Evolutionary conservation across 2,113 vertebrate species (phyloP).

Genomic region (Hippocampus mohnikei): DNA sequence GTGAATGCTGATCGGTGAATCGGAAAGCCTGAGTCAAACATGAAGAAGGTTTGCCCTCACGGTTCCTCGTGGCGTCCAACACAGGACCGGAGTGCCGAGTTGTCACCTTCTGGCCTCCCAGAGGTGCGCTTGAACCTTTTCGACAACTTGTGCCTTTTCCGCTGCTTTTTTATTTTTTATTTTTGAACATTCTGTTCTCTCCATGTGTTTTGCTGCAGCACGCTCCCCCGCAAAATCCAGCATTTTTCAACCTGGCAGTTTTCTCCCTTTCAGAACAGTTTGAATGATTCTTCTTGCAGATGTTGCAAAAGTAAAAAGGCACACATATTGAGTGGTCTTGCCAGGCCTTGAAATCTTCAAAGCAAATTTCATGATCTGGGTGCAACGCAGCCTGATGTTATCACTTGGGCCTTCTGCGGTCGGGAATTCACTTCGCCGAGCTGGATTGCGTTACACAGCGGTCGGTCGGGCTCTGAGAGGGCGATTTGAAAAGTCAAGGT

Average conservation of each 20-base stretch:
- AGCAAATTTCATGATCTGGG: slow-evolving; percentile 27
- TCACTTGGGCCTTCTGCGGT: slow-evolving; percentile 16
- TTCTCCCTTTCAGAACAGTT: too few relatives aligned
- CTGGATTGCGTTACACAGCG: slow-evolving; percentile 36
- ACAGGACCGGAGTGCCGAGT: not conserved
- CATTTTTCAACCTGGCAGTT: too few relatives aligned
- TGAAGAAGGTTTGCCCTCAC: not conserved
- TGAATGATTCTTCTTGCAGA: slow-evolving; percentile 8
- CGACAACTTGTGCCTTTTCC: too few relatives aligned
- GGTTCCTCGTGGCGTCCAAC: not conserved
- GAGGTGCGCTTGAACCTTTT: not conserved
- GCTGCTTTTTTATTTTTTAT: too few relatives aligned
- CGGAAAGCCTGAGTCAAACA: not conserved
- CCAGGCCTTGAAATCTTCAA: slow-evolving; percentile 59
- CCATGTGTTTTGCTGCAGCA: too few relatives aligned
- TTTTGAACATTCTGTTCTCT: too few relatives aligned
- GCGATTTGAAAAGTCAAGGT: slow-evolving; percentile 10
- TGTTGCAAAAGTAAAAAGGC: slow-evolving; percentile 53
- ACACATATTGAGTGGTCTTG: slow-evolving; percentile 56
- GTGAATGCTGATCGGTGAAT: slow-evolving; percentile 2
- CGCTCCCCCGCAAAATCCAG: too few relatives aligned
- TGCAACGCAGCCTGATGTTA: slow-evolving; percentile 9
- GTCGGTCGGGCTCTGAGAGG: slow-evolving; percentile 15
- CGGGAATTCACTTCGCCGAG: slow-evolving; percentile 48
- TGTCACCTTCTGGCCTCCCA: too few relatives aligned